Percentiles rank a stretch among this genome's conserved stretches.
Evolutionary conservation across 1,140 invertebrate species (phyloP).

Genomic region (Arctopsyche grandis): DNA sequence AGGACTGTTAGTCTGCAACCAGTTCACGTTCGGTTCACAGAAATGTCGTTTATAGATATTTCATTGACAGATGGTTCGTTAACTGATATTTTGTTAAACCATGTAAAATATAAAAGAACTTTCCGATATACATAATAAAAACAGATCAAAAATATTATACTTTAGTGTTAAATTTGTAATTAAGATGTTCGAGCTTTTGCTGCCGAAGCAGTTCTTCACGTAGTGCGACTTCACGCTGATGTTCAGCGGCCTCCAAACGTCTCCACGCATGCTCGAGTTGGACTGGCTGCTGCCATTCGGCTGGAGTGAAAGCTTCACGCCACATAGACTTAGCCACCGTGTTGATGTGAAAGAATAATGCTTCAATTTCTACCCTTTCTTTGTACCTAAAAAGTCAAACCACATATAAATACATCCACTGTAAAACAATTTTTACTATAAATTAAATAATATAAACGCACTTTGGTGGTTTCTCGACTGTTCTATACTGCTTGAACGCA

Average conservation of each 20-base stretch:
- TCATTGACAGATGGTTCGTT: too few species aligned
- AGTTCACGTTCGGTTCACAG: too few species aligned
- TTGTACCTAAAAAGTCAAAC: slow-evolving; percentile 75
- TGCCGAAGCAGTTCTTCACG: slow-evolving; percentile 91
- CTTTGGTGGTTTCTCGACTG: slow-evolving; percentile 97
- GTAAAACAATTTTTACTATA: too few species aligned
- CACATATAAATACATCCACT: slow-evolving; percentile 4
- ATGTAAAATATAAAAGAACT: neutral
- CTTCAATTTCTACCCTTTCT: slow-evolving; percentile 97
- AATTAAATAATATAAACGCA: slow-evolving; percentile 61
- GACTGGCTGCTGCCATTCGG: slow-evolving; percentile 90
- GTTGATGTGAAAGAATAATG: slow-evolving; percentile 95
- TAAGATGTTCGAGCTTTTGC: slow-evolving; percentile 93
- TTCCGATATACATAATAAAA: neutral
- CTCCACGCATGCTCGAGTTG: slow-evolving; percentile 95
- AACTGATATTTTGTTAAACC: too few species aligned
- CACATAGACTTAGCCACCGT: slow-evolving; percentile 93
- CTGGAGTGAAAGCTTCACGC: slow-evolving; percentile 88
- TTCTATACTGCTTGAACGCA: slow-evolving; percentile 95
- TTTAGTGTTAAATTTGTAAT: slow-evolving; percentile 96
- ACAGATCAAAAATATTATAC: slow-evolving; percentile 58
- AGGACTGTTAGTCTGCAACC: too few species aligned
- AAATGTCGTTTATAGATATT: too few species aligned
- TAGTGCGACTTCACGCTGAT: slow-evolving; percentile 91
- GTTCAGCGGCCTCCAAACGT: slow-evolving; percentile 89